Percentiles rank a stretch among this genome's conserved stretches.
Evolutionary conservation across 2,797 vertebrate genomes (phyloP).

Genomic region (Notoglanidium macrostoma): DNA sequence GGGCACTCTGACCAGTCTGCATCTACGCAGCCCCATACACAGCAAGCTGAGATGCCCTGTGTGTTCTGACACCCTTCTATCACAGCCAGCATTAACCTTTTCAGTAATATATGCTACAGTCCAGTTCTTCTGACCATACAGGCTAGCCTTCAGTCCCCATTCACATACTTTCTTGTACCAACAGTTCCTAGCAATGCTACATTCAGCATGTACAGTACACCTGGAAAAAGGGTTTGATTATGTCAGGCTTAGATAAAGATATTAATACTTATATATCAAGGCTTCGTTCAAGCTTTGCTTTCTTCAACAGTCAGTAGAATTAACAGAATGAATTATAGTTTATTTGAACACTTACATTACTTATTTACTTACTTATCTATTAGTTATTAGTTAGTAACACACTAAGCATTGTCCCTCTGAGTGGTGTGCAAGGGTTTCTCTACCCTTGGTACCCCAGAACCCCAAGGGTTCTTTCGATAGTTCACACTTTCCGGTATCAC

Average conservation of each 20-base stretch:
- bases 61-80: too few species aligned
- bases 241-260: neutral
- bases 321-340: neutral
- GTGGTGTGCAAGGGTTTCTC: neutral
- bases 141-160: too few species aligned
- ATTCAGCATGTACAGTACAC: neutral
- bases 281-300: neutral
- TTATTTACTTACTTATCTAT: neutral
- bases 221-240: neutral
- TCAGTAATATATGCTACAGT: too few species aligned
- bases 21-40: too few species aligned
- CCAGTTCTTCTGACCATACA: too few species aligned
- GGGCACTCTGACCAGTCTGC: too few species aligned
- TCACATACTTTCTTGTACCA: neutral
- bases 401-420: neutral
- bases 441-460: neutral
- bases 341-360: neutral
- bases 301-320: neutral
- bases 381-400: neutral
- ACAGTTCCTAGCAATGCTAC: neutral
- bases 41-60: too few species aligned
- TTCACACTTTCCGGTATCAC: neutral
- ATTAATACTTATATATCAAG: neutral
- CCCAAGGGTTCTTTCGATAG: neutral
- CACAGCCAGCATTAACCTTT: too few species aligned